Evolutionary conservation across 2,113 vertebrate genomes (phyloP).

Genomic region (Dolichotis patagonum): DNA sequence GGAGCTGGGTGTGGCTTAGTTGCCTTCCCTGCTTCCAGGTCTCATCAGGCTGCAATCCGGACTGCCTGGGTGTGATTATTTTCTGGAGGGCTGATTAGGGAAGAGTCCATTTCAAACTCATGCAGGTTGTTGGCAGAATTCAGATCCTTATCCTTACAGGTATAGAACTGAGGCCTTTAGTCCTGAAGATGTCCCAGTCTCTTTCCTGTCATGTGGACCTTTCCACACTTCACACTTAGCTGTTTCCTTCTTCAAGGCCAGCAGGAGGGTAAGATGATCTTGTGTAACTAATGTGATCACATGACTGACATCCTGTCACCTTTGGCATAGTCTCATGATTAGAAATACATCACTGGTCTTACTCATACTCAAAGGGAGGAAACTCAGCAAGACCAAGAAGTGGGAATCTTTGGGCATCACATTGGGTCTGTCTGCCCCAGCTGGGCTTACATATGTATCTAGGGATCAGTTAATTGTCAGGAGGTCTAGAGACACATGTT

Average conservation of each 20-base stretch:
- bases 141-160: background rate
- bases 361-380: background rate
- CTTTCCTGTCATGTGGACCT: background rate
- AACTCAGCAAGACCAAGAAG: background rate
- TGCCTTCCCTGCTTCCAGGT: background rate
- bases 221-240: background rate
- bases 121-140: background rate
- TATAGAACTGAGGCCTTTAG: background rate
- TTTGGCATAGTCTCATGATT: background rate
- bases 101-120: background rate
- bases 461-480: background rate
- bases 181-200: background rate
- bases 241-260: background rate
- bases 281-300: background rate
- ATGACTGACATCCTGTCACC: background rate
- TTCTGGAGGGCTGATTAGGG: background rate
- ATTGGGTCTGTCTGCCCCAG: background rate
- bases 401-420: background rate
- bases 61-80: background rate
- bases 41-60: background rate
- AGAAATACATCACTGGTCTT: background rate
- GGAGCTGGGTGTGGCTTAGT: background rate
- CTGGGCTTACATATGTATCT: background rate
- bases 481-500: background rate
- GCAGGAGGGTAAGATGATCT: background rate